Evolutionary conservation across 2,888 invertebrate genomes (phyloP), one percentile per base, ranked within the genome.

Genomic region (Drosophila cognata): DNA sequence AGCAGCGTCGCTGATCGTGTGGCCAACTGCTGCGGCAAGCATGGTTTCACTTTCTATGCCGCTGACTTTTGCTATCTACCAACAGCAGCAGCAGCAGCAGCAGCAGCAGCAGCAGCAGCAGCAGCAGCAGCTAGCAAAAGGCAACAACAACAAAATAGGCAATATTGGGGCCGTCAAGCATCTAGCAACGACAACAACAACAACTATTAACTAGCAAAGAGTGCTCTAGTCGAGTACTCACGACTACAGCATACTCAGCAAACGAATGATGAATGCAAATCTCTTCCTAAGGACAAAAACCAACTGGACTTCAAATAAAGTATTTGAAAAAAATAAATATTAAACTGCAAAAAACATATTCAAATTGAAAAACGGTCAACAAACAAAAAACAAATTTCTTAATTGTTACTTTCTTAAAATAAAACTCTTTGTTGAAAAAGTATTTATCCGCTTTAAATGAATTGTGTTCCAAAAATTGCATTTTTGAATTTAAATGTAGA

Each of bases 1-100:
- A 61, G 51, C 74, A 41, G 69, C 59, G 70, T 16, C 25, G 46
- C 28, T 53, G 80, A 81, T 81, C 80, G 80, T 88, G 83, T 75
- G 86, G 88, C 85, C 81, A 84, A 87, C 79, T 79, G 82, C 81
- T 77, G 77, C 70, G 71, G 81, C 72, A 67, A 79, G 68, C 77
- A 74, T 71, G 85, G 87, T 88, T 88, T 88, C 87, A 88, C 87
- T 88, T 88, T 88, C 87, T 87, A 87, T 84, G 87, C 84, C 75
- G 77, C 84, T 78, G 84, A 88, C 84, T 86, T 76, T 88, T 84
- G 86, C 84, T 85, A 85, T 88, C 88, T 78, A 79, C 72, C 74
- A 69, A 74, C 79, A 57, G 48, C 76, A 71, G 28, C 67, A 59
- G 18, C 66, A 71, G 50, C 79, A 70, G 35, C 62, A 70, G 1